Percentiles rank a stretch among this genome's conserved stretches.
phyloP scores from a whole-genome alignment of 1,140 invertebrate genomes.

The Pogonomyrmex barbatus region DNA sequence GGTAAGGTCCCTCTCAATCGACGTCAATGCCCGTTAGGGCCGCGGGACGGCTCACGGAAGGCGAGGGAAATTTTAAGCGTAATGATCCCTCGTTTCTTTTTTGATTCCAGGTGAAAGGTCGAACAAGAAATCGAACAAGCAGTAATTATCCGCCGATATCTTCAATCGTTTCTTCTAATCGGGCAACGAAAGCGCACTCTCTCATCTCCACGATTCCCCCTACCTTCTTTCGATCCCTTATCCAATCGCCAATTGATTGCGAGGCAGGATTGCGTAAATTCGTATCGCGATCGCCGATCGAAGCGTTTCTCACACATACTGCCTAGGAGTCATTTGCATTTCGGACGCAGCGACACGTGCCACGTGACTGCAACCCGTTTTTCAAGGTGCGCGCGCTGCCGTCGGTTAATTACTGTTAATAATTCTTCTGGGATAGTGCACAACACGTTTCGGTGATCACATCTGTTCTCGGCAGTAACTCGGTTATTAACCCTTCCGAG shows the following conservation, averaged over 20 bases:
- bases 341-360: conserved; percentile 25
- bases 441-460: conserved; percentile 42
- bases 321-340: conserved; percentile 41
- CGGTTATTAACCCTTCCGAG: conserved; percentile 17
- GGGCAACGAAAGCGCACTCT: conserved; percentile 75
- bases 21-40: background rate
- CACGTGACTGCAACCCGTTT: background rate
- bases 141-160: conserved; percentile 72
- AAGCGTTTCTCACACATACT: conserved; percentile 36
- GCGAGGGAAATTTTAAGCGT: background rate
- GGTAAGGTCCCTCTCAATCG: conserved; percentile 71
- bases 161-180: conserved; percentile 52
- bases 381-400: conserved; percentile 48
- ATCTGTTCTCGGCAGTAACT: conserved; percentile 25
- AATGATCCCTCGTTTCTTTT: conserved; percentile 1
- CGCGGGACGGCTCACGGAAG: too few relatives aligned
- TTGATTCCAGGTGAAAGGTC: conserved; percentile 78
- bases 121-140: conserved; percentile 79
- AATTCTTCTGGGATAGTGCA: conserved; percentile 15
- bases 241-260: conserved; percentile 52
- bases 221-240: conserved; percentile 24
- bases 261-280: conserved; percentile 44
- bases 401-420: conserved; percentile 59
- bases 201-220: conserved; percentile 64
- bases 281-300: conserved; percentile 13